A percentile compares a stretch with the other conserved stretches of the same genome.
These are phyloP conservation scores for Megalurothrips usitatus DNA, from an alignment of 2,888 invertebrate genomes.

Conservation along the genomic window DNA sequence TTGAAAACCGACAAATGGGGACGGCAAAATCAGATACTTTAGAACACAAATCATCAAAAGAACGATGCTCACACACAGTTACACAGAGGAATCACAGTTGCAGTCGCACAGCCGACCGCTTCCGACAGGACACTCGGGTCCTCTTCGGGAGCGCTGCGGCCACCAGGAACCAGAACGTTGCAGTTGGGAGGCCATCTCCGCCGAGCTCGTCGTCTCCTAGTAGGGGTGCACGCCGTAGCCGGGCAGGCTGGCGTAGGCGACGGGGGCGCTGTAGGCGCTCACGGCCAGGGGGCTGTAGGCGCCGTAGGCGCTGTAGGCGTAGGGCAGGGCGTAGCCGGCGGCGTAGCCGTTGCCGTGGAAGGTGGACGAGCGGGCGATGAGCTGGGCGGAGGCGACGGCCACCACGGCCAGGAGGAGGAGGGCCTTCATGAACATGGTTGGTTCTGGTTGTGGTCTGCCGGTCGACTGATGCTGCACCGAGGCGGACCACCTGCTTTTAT, in stretches of 20 bases:
- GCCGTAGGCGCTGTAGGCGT: conserved; percentile 19
- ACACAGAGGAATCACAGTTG: not conserved
- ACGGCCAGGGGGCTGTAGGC: not conserved
- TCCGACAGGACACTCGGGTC: not conserved
- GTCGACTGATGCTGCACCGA: conserved; percentile 15
- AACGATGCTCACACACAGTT: not conserved
- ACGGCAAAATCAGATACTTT: not conserved
- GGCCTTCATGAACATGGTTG: conserved; percentile 1
- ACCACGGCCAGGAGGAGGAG: conserved; percentile 9
- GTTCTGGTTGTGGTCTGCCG: conserved; percentile 14
- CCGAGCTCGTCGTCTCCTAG: not conserved
- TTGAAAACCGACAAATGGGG: not conserved
- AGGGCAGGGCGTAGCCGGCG: conserved; percentile 11
- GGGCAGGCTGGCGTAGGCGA: not conserved
- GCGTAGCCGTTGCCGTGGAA: conserved; percentile 14
- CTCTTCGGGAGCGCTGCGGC: not conserved
- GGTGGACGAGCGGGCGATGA: conserved; percentile 21
- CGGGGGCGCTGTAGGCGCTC: conserved; percentile 1
- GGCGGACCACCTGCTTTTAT: not conserved
- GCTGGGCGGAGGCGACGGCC: conserved; percentile 18
- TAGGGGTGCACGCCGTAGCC: conserved; percentile 23
- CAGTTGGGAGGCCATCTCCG: not conserved
- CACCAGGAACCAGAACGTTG: not conserved
- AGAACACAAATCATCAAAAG: not conserved
- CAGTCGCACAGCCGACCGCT: not conserved